Base-by-base conservation (phyloP, 2,888 invertebrate species). In the Limenitis camilla region DNA sequence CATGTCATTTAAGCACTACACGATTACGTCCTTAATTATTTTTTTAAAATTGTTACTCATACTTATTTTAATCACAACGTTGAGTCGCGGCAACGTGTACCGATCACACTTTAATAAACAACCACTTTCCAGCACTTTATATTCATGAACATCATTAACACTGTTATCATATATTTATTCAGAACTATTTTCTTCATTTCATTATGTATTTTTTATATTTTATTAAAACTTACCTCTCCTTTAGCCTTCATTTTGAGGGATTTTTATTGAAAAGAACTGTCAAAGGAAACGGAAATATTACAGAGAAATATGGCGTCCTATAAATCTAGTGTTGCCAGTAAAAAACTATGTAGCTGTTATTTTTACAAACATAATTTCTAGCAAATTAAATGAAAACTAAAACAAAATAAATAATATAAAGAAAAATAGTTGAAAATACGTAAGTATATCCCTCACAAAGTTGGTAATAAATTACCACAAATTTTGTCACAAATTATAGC, bases 181-280 rank as follows among this genome's bases (percentile, higher is more conserved):
- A 4, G 33, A 10, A 31, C 41, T 28, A 41, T 41, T 28, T 29
- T 10, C 30, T n/a, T 33, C 50, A 49, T 46, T 27, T 19, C 38
- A 51, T 7, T 38, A 19, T 19, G 9, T 36, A 36, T 55, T 49
- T 45, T 43, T 40, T 35, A 47, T 50, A 53, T 52, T 59, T 58
- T 55, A 53, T 32, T 32, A 50, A 52, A 59, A 47, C 60, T 81
- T 70, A 95, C 95, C 93, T 94, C 92, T 90, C 95, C 95, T 90
- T 94, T 95, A 65, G 94, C 94, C 90, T 93, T 95, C 95, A 95
- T 95, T 89, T 89, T 92, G 69, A 67, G 78, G 81, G 78, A 66
- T 74, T 81, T 76, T 69, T 61, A 69, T 71, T 75, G 76, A 87
- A 84, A 86, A 89, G 89, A 78, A 61, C 75, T 80, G 78, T 79